Conservation (phyloP, 2,888 invertebrate species). For the Busseola fusca region DNA sequence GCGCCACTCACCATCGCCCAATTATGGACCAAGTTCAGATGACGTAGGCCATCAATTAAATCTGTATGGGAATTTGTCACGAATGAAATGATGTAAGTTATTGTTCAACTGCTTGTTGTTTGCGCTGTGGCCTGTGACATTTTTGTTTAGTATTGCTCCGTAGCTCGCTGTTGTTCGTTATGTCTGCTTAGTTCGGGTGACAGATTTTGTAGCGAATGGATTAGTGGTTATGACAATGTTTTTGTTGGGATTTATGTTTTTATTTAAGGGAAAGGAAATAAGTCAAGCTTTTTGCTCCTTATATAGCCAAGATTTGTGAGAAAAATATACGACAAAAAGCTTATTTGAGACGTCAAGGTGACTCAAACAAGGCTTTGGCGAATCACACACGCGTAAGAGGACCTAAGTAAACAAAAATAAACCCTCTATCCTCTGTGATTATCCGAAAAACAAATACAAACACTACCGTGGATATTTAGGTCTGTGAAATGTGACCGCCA, state of each 20-base stretch:
- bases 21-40: constrained; percentile 81
- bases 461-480: constrained; percentile 27
- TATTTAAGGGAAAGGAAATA: constrained; percentile 26
- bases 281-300: constrained; percentile 11
- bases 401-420: constrained; percentile 45
- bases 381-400: constrained; percentile 26
- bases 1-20: constrained; percentile 76
- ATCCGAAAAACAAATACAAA: constrained; percentile 38
- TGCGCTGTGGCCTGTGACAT: constrained; percentile 35
- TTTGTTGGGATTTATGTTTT: constrained; percentile 33
- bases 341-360: constrained; percentile 15
- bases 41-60: constrained; percentile 79
- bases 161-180: constrained; percentile 32
- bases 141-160: constrained; percentile 55
- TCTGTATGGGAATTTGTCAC: constrained; percentile 70
- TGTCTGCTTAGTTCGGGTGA: constrained; percentile 39
- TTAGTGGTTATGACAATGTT: constrained; percentile 39
- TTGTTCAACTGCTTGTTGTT: constrained; percentile 57
- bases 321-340: constrained; percentile 28
- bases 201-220: constrained; percentile 40
- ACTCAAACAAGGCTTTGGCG: constrained; percentile 28
- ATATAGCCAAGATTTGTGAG: not conserved
- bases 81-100: constrained; percentile 60
- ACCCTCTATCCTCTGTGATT: constrained; percentile 42
- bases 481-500: constrained; percentile 50